Conservation (phyloP, 1,140 invertebrate species). For the Zaprionus taronus region DNA sequence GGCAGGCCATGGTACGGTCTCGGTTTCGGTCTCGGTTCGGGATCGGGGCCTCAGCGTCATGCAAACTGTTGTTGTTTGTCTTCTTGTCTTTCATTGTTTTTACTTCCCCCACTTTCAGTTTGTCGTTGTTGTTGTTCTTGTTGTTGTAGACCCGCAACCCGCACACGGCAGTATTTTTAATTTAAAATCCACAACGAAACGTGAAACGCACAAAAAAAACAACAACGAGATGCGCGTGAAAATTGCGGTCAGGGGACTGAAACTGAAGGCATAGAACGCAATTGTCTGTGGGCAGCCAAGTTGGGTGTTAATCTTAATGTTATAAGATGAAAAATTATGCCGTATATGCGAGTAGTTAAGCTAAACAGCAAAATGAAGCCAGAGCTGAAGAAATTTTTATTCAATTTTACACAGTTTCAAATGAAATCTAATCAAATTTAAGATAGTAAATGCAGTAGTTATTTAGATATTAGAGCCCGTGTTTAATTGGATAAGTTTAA, state of each 20-base stretch:
- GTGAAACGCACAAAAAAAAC: slow-evolving; percentile 48
- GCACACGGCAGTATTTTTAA: slow-evolving; percentile 73
- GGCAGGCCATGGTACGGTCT: slow-evolving; percentile 1
- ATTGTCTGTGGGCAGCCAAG: slow-evolving; percentile 14
- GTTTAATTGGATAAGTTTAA: not conserved
- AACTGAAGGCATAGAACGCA: not conserved
- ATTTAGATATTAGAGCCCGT: not conserved
- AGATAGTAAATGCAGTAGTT: too few species aligned
- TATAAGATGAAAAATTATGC: slow-evolving; percentile 22
- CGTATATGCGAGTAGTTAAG: not conserved
- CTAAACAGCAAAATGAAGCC: not conserved
- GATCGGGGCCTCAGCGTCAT: slow-evolving; percentile 19
- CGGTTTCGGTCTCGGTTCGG: slow-evolving; percentile 5
- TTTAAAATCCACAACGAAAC: slow-evolving; percentile 76
- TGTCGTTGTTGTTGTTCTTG: slow-evolving; percentile 42
- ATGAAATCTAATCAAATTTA: not conserved
- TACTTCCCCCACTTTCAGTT: slow-evolving; percentile 13
- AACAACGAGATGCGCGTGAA: slow-evolving; percentile 45
- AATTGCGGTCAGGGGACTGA: slow-evolving; percentile 41
- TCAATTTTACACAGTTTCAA: not conserved
- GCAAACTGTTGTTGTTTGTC: slow-evolving; percentile 62
- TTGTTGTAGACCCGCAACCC: slow-evolving; percentile 50
- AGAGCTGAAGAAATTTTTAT: not conserved
- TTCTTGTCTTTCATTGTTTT: slow-evolving; percentile 57
- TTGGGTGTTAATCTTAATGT: slow-evolving; percentile 24